Base-by-base conservation (phyloP, 92 coral and sea anemone species). In the Epizoanthus fatuus region DNA sequence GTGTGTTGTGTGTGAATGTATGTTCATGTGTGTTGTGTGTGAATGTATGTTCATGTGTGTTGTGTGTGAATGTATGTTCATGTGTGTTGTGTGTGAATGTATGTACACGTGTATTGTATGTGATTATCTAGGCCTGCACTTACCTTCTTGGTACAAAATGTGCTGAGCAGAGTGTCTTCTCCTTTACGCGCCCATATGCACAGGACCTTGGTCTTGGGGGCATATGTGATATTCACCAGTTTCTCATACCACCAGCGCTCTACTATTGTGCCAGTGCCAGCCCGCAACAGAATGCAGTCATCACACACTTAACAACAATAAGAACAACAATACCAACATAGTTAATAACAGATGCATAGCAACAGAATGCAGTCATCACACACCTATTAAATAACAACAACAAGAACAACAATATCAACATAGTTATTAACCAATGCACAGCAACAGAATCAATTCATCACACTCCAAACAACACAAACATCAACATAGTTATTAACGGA, bases 171-270 rank as follows among this genome's bases (percentile, higher is more conserved):
- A n/a, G 99, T 97, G 79, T 95, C 99, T 25, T 97, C 97, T 49
- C 98, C 97, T 39, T 83, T 92, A 51, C 99, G 86, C 47, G 94
- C 96, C 99, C 99, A 97, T 32, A 97, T 63, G 59, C 99, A 97
- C 37, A 97, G 90, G 58, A 97, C 96, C 69, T 97, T 97, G 6
- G 99, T 97, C 75, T 97, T 97, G 10, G 99, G 98, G 68, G 94
- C 93, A 85, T 97, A 97, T 0, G 98, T 97, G 49, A 97, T 95
- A 80, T 97, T 97, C 22, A 97, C 99, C 32, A 97, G 92, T 59
- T 97, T 97, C 93, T 97, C 99, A 37, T 97, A 97, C 99, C 99
- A 97, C 99, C 99, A 97, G 25, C 99, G 78, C 73, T 97, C 99
- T 62, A 97, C 93, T 16, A 97, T 91, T 2, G 93, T 81, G 4